phyloP scores from a whole-genome alignment of 2,797 vertebrate genomes.

The Poecilia wingei region DNA sequence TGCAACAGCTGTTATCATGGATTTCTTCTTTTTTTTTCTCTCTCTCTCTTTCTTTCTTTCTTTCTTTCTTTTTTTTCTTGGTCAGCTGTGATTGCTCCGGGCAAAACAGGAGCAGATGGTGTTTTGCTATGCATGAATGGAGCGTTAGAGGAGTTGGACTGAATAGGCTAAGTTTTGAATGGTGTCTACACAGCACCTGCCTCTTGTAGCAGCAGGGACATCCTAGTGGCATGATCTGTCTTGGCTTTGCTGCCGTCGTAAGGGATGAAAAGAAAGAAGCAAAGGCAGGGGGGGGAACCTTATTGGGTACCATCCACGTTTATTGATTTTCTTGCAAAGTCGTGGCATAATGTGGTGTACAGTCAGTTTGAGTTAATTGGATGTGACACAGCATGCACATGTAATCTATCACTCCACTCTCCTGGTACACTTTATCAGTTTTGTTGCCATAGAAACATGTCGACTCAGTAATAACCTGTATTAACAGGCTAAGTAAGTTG shows the following conservation, averaged over 20 bases:
- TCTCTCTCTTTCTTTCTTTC: constrained; percentile 74
- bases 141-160: constrained; percentile 96
- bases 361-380: constrained; percentile 97
- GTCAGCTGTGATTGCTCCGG: constrained; percentile 99
- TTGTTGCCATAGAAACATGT: constrained; percentile 87
- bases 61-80: constrained; percentile 87
- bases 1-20: constrained; percentile 99
- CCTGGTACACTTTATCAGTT: constrained; percentile 87
- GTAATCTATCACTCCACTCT: constrained; percentile 92
- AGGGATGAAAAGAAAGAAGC: constrained; percentile 70
- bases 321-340: constrained; percentile 96
- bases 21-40: constrained; percentile 86
- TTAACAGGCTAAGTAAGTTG: constrained; percentile 88
- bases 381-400: constrained; percentile 94
- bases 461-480: constrained; percentile 83
- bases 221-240: constrained; percentile 89
- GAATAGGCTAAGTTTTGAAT: constrained; percentile 99
- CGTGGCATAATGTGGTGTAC: constrained; percentile 90
- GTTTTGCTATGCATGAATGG: constrained; percentile 99
- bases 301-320: constrained; percentile 89
- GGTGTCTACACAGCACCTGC: constrained; percentile 99
- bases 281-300: constrained; percentile 64
- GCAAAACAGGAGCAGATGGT: constrained; percentile 99
- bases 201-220: constrained; percentile 90
- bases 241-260: constrained; percentile 72